A percentile compares a stretch with the other conserved stretches of the same genome.
phyloP scores from a whole-genome alignment of 2,888 invertebrate genomes.

The Drepanosiphum platanoidis region DNA sequence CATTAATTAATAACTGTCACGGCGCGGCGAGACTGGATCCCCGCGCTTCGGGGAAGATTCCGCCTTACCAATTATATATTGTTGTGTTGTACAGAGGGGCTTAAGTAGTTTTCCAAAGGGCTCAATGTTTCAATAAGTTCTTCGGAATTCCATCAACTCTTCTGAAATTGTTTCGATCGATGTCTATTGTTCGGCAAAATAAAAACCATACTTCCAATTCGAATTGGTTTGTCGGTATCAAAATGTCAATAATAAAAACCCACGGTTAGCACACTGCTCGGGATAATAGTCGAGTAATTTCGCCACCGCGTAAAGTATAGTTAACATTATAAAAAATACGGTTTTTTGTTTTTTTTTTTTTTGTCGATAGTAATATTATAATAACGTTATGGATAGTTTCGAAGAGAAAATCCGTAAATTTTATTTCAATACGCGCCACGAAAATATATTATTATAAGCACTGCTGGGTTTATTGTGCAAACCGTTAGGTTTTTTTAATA shows the following conservation, averaged over 20 bases:
- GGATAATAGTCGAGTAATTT: background rate
- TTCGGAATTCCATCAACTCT: constrained; percentile 34
- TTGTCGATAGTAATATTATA: too few species aligned
- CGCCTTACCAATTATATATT: constrained; percentile 50
- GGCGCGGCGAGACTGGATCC: constrained; percentile 14
- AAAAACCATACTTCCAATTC: constrained; percentile 4
- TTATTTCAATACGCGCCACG: too few species aligned
- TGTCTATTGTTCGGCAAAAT: background rate
- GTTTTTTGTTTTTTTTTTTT: too few species aligned
- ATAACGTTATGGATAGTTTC: too few species aligned
- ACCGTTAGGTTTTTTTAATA: background rate
- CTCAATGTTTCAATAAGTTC: constrained; percentile 57
- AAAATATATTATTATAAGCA: too few species aligned
- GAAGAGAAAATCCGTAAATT: too few species aligned
- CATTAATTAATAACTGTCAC: constrained; percentile 58
- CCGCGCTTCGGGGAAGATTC: constrained; percentile 13
- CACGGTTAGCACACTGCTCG: background rate
- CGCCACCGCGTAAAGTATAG: background rate
- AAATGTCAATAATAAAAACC: background rate
- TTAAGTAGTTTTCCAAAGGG: constrained; percentile 52
- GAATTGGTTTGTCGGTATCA: background rate
- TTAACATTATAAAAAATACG: background rate
- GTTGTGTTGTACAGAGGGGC: constrained; percentile 2
- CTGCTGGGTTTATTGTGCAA: too few species aligned
- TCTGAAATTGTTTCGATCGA: constrained; percentile 41